These are phyloP conservation scores for Monomorium pharaonis DNA, from an alignment of 1,140 invertebrate species.

Conservation along the genomic window DNA sequence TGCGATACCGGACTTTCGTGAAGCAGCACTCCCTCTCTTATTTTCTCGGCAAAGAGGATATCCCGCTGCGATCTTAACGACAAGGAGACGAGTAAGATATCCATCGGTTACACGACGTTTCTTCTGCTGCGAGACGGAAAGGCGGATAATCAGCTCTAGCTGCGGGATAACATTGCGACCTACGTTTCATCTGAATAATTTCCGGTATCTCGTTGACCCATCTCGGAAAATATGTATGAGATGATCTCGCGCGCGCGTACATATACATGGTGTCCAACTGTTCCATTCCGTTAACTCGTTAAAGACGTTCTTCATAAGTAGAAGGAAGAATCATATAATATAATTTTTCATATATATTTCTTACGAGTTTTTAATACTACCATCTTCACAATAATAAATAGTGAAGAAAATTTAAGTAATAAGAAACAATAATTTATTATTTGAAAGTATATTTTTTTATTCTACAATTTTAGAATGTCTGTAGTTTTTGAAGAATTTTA, in stretches of 20 bases:
- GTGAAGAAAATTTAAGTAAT: too few species aligned
- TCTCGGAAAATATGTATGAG: conserved; percentile 70
- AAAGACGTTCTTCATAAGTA: not conserved
- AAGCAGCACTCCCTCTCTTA: not conserved
- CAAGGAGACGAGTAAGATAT: conserved; percentile 14
- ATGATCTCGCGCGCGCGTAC: not conserved
- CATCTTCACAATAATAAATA: too few species aligned
- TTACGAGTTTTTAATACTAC: too few species aligned
- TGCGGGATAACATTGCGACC: conserved; percentile 20
- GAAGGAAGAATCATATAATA: too few species aligned
- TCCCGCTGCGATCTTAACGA: conserved; percentile 5
- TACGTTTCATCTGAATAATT: conserved; percentile 73
- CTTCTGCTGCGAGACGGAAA: conserved; percentile 23
- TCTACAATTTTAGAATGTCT: too few species aligned
- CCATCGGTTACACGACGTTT: conserved; percentile 4
- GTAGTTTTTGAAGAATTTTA: too few species aligned
- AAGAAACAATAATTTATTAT: too few species aligned
- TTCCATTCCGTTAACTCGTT: not conserved
- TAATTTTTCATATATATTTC: too few species aligned
- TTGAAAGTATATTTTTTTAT: too few species aligned
- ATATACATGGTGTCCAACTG: not conserved
- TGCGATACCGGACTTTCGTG: not conserved
- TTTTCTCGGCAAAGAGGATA: not conserved
- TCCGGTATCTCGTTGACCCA: conserved; percentile 74
- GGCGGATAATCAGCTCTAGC: conserved; percentile 13